Evolutionary conservation across 1,140 invertebrate species (phyloP).

Genomic region (Spodoptera frugiperda): DNA sequence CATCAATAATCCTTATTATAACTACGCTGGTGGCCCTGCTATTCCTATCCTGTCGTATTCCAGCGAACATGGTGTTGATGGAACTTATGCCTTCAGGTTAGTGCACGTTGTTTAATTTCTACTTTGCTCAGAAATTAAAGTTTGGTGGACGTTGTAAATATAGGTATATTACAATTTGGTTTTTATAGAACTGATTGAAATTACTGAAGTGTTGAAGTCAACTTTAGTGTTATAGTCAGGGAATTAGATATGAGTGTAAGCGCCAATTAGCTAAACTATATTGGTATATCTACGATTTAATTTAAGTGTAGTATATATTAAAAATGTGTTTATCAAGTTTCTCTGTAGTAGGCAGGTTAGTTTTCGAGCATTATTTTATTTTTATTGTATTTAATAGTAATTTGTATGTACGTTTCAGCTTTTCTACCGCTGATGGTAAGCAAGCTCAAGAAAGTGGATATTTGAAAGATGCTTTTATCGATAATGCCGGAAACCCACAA

Average conservation of each 20-base stretch:
- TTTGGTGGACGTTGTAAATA: neutral
- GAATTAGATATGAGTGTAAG: no score
- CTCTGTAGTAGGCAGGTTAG: no score
- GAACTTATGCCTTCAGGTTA: slow-evolving; percentile 80
- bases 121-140: neutral
- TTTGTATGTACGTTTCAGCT: slow-evolving; percentile 61
- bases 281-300: no score
- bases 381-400: neutral
- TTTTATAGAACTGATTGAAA: no score
- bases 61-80: slow-evolving; percentile 72
- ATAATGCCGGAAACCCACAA: slow-evolving; percentile 79
- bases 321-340: no score
- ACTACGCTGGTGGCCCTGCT: slow-evolving; percentile 57
- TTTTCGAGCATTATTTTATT: neutral
- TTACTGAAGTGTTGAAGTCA: no score
- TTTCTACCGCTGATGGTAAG: slow-evolving; percentile 81
- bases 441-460: slow-evolving; percentile 83
- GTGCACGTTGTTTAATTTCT: slow-evolving; percentile 2
- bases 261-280: no score
- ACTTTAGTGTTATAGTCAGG: no score
- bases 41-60: slow-evolving; percentile 77
- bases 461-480: slow-evolving; percentile 80
- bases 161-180: neutral
- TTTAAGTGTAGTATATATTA: no score
- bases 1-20: slow-evolving; percentile 67